Evolutionary conservation across 2,113 vertebrate genomes (phyloP), one percentile per base, ranked within the genome.

Genomic region (Gymnarchus niloticus): DNA sequence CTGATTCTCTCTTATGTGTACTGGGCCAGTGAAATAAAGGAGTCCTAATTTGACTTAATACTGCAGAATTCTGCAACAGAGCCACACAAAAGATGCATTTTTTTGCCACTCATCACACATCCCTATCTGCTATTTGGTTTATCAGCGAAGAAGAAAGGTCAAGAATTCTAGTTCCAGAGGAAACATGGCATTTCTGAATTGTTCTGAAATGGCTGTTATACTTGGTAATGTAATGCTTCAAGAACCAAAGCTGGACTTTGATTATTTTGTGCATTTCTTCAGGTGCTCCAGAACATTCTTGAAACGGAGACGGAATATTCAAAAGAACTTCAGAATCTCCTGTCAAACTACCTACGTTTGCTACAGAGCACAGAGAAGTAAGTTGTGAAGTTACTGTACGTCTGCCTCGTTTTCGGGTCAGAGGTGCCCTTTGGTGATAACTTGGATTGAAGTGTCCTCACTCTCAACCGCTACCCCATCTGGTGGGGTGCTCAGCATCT

Each of bases 211-310:
- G 65, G 14, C 2, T 73, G 12, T 73, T 28, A 37, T 17, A 28
- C 41, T 41, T 41, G 7, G 65, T 33, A 41, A 17, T 25, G 14
- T 41, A 73, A 65, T 28, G 17, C 44, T 49, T 80, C 44, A 49
- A 49, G 54, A 65, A 44, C 78, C 28, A 25, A 51, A 51, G 33
- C 76, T 19, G 85, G 52, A 0, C 59, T 85, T 46, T 41, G 28
- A 48, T 33, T 6, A 2, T 87, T 37, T n/a, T 54, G 61, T 76
- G 49, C 73, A 46, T 85, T 2, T 56, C 85, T 25, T 69, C 91
- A 99, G 98, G 98, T 99, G 90, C 95, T 99, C 77, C 97, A 99
- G 94, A 99, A 99, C 92, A 99, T 99, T 91, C 90, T 99, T 90
- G 98, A 99, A 91, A 96, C 97, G 87, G 98, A 99, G 93, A 96